Conservation (phyloP, 1,140 invertebrate genomes). For the Drosophila nigrodunni region DNA sequence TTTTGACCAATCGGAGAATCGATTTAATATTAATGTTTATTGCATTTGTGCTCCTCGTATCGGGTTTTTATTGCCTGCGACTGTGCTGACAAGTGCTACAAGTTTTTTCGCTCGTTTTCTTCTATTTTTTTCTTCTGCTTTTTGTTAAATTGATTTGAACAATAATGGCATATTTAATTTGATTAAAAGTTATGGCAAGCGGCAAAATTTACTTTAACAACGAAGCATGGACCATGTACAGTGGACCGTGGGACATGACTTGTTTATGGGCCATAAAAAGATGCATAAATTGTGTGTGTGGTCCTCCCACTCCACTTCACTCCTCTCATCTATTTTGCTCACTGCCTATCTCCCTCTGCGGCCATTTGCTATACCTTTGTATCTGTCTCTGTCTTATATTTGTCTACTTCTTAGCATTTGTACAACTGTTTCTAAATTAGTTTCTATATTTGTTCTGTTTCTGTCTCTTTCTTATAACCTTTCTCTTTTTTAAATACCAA, state of each 20-base stretch:
- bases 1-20: constrained; percentile 23
- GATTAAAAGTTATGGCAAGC: constrained; percentile 72
- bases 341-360: too few relatives aligned
- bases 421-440: neutral
- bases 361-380: neutral
- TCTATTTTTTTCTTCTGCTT: too few relatives aligned
- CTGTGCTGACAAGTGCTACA: constrained; percentile 78
- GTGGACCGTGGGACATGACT: neutral
- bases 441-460: neutral
- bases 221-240: too few relatives aligned
- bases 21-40: constrained; percentile 74
- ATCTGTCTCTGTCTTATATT: neutral
- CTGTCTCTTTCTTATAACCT: too few relatives aligned
- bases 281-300: constrained; percentile 13
- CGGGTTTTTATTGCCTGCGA: constrained; percentile 70
- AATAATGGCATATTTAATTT: constrained; percentile 66
- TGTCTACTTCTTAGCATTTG: too few relatives aligned
- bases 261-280: constrained; percentile 19
- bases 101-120: constrained; percentile 75
- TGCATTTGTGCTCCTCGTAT: constrained; percentile 65
- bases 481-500: too few relatives aligned
- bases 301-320: neutral
- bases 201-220: neutral
- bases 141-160: constrained; percentile 23
- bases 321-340: neutral